Percentiles rank a stretch among this genome's conserved stretches.
These are phyloP conservation scores for Darevskia mixta DNA, from an alignment of 2,797 vertebrate species.

Conservation along the genomic window DNA sequence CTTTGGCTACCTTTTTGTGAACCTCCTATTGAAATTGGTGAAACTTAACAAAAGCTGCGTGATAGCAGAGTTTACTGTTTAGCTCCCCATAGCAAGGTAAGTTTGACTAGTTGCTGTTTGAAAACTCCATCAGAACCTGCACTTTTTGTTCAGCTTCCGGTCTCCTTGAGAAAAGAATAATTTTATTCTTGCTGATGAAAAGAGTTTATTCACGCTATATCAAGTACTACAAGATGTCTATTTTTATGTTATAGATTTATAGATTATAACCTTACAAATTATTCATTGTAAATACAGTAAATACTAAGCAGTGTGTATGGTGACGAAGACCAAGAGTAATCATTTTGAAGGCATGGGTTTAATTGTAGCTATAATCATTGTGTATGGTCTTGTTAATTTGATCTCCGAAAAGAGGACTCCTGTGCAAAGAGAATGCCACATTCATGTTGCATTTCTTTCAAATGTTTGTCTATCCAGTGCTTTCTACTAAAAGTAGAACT, in stretches of 20 bases:
- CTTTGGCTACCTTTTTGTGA: neutral
- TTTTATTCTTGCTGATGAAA: neutral
- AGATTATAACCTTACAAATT: neutral
- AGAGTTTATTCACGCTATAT: neutral
- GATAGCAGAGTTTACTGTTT: neutral
- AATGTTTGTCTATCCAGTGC: neutral
- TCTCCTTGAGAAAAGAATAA: neutral
- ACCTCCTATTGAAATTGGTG: neutral
- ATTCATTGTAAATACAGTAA: neutral
- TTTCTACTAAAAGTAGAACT: neutral
- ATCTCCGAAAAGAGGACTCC: neutral
- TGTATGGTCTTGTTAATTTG: neutral
- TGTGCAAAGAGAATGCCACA: neutral
- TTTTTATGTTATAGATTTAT: too few relatives aligned
- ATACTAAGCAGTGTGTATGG: neutral
- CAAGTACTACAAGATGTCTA: too few relatives aligned
- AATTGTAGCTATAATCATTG: neutral
- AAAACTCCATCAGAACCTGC: neutral
- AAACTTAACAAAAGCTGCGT: neutral
- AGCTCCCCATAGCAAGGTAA: neutral
- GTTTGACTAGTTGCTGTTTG: neutral
- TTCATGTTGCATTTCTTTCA: neutral
- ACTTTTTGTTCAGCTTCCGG: neutral
- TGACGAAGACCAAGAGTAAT: neutral
- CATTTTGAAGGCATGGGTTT: neutral